phyloP scores from a whole-genome alignment of 2,113 vertebrate genomes.

The Menidia beryllina region DNA sequence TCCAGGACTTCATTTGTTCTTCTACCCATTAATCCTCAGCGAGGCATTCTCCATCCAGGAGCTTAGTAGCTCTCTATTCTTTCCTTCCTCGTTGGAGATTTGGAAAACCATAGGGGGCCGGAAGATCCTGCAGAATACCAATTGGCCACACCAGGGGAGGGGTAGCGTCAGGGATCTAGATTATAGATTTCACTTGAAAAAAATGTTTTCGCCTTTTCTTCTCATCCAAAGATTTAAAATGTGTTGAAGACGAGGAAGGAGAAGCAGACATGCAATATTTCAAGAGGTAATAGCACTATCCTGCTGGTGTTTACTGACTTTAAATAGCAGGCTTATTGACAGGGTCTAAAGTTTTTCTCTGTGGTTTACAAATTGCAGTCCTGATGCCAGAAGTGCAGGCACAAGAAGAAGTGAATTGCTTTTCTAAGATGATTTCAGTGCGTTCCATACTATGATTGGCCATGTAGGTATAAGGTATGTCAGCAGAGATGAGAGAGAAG shows the following conservation, averaged over 20 bases:
- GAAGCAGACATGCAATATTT: constrained; percentile 39
- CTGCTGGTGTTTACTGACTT: constrained; percentile 55
- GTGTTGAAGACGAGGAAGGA: constrained; percentile 53
- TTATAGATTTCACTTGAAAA: constrained; percentile 85
- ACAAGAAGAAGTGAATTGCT: constrained; percentile 53
- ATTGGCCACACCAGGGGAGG: constrained; percentile 81
- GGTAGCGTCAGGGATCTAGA: constrained; percentile 80
- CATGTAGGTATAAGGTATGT: constrained; percentile 60
- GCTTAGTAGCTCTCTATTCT: constrained; percentile 82
- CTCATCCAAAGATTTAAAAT: constrained; percentile 50
- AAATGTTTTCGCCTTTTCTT: constrained; percentile 49
- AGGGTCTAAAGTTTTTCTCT: constrained; percentile 38
- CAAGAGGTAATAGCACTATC: constrained; percentile 39
- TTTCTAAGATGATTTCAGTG: constrained; percentile 54
- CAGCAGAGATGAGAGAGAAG: constrained; percentile 59
- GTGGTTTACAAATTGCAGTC: constrained; percentile 65
- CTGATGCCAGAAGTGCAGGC: constrained; percentile 44
- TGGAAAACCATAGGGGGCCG: constrained; percentile 81
- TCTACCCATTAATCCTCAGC: constrained; percentile 82
- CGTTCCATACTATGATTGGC: constrained; percentile 59
- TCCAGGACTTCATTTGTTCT: constrained; percentile 84
- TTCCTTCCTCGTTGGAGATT: constrained; percentile 83
- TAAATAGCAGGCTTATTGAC: constrained; percentile 55
- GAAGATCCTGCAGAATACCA: constrained; percentile 83
- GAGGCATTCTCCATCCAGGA: constrained; percentile 78